Evolutionary conservation across 2,888 invertebrate species (phyloP).

Genomic region (Drosophila neutralis): DNA sequence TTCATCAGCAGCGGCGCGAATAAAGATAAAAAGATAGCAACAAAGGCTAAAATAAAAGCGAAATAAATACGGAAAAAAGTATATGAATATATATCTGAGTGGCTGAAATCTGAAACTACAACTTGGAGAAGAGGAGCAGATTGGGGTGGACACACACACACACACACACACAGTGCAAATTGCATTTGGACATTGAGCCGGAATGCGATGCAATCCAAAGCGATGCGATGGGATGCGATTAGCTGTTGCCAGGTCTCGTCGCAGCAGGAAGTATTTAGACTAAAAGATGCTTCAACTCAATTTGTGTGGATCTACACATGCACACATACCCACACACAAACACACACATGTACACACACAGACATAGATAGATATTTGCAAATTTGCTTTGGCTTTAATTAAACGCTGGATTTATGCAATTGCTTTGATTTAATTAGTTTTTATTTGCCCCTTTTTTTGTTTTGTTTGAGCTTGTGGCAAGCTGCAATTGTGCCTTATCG

Average conservation of each 20-base stretch:
- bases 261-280: constrained; percentile 74
- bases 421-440: constrained; percentile 75
- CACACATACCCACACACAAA: background rate
- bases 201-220: constrained; percentile 8
- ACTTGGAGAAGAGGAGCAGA: background rate
- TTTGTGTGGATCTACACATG: constrained; percentile 6
- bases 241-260: constrained; percentile 35
- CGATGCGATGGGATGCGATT: constrained; percentile 6
- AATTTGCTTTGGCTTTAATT: constrained; percentile 63
- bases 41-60: constrained; percentile 6
- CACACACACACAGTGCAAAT: constrained; percentile 1
- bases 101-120: background rate
- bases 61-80: background rate
- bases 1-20: constrained; percentile 49
- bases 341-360: background rate
- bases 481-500: background rate
- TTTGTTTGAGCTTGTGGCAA: background rate
- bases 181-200: constrained; percentile 12
- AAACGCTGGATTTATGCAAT: constrained; percentile 64
- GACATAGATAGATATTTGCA: constrained; percentile 6
- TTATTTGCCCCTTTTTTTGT: background rate
- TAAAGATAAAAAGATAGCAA: constrained; percentile 1
- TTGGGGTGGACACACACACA: constrained; percentile 5
- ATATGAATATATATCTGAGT: background rate
- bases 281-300: constrained; percentile 19